A percentile compares a stretch with the other conserved stretches of the same genome.
These are phyloP conservation scores for Hiodon alosoides DNA, from an alignment of 2,113 vertebrate species.

Conservation along the genomic window DNA sequence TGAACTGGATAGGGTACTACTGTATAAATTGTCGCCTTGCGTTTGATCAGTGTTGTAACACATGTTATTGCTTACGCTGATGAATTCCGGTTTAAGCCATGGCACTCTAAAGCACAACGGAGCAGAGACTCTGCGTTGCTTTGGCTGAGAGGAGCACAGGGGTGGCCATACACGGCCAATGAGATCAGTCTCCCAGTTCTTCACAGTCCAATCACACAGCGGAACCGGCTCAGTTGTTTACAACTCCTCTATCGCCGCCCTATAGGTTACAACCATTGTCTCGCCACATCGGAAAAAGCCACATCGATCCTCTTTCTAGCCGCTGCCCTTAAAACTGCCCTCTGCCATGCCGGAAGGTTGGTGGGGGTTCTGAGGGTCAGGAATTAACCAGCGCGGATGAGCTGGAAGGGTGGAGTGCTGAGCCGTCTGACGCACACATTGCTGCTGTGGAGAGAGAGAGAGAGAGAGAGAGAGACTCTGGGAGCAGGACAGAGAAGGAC, in stretches of 20 bases:
- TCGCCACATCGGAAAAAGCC: too few species aligned
- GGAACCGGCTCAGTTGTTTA: too few species aligned
- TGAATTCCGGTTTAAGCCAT: not conserved
- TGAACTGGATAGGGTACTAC: too few species aligned
- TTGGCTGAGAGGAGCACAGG: not conserved
- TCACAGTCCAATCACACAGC: too few species aligned
- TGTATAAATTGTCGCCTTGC: too few species aligned
- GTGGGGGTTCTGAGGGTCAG: not conserved
- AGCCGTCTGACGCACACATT: too few species aligned
- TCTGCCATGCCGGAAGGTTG: too few species aligned
- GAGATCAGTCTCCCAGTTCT: too few species aligned
- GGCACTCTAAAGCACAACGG: not conserved
- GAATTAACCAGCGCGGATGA: not conserved
- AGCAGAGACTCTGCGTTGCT: not conserved
- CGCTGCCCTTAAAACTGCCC: too few species aligned
- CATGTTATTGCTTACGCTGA: not conserved
- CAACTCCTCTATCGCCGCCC: too few species aligned
- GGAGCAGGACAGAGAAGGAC: not conserved
- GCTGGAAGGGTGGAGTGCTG: not conserved
- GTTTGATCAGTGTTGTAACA: not conserved
- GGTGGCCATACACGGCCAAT: not conserved
- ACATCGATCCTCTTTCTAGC: too few species aligned
- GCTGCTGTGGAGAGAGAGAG: not conserved
- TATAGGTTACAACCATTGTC: too few species aligned
- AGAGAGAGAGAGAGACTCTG: not conserved